Base-by-base conservation (phyloP, 2,797 vertebrate genomes). In the Tragelaphus eurycerus region DNA sequence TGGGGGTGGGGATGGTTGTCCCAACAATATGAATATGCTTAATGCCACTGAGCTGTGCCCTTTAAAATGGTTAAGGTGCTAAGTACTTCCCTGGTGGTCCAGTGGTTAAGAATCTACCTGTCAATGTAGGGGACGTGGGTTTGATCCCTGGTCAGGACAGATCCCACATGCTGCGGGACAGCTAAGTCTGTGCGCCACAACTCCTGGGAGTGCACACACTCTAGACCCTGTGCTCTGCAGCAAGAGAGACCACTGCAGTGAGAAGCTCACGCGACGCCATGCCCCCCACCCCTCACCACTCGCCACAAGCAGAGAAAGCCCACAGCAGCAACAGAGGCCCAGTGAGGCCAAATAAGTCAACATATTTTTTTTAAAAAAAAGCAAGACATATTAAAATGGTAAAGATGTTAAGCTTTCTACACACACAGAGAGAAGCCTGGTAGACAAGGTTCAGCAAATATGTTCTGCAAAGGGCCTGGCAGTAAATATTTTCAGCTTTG, bases 171-270 rank as follows among this genome's bases (percentile, higher is more conserved):
- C 74, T 25, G 6, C 13, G 2, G 71, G 38, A 25, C 38, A 43
- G 13, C 38, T 13, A 74, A 74, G 71, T 43, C 71, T 25, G 38
- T 14, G 38, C 12, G 2, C 17, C 64, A 74, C 38, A 25, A 43
- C 3, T 1, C 23, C 21, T 13, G 19, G 19, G 34, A 38, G 67
- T 2, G 0, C 3, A 0, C n/a, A 67, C n/a, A 38, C n/a, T 23
- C n/a, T 12, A 38, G n/a, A 38, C n/a, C n/a, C n/a, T 21, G 8
- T 38, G 64, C 38, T 46, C 71, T 7, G 0, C 71, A 4, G 2
- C 7, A 13, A 74, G 23, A 76, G 38, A 7, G 14, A 23, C 23
- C 23, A 15, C 23, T 15, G 71, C 43, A 14, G 7, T 25, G 23
- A 25, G 67, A 43, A 25, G 71, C 38, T 38, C 38, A 74, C 1